Base-by-base conservation (phyloP, 2,888 invertebrate genomes). In the Incurvaria masculella region DNA sequence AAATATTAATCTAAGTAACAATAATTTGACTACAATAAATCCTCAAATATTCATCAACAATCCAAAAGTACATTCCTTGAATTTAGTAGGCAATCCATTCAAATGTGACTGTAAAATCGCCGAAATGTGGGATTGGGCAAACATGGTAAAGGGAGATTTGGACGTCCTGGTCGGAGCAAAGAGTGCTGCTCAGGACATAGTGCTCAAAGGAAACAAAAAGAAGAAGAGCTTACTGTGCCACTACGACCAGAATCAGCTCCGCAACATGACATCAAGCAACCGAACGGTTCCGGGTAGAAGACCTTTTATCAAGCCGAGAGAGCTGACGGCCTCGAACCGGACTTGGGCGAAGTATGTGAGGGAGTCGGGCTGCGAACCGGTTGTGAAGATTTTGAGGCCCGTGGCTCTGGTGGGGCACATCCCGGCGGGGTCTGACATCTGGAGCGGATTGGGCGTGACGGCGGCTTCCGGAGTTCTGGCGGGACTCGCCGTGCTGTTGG, bases 271-370 rank as follows among this genome's bases (percentile, higher is more conserved):
- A 43, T 61, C 72, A 21, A 65, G 68, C 49, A 82, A 81, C 56
- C 79, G 78, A 57, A 78, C 79, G 1, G 76, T 79, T 1, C 72
- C 80, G 1, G 82, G 82, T 4, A 67, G 83, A 51, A 71, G 81
- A 45, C 80, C 82, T 1, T 81, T 82, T 55, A 70, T 78, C 17
- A 83, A 84, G 53, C 81, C 80, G 0, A 78, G 83, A 53, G 82
- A 83, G 53, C 59, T 83, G 21, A 80, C 81, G 1, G 72, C 71
- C 49, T 80, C 84, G 0, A 83, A 82, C 55, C 79, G 86, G 54
- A 87, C 87, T 1, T 88, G 88, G 88, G 86, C 87, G 1, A 86
- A 87, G 61, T 88, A 86, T 56, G 81, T 86, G 5, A 72, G 84
- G 47, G 86, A 87, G 59, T 85, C 86, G 0, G 83, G 81, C 19